Percentiles rank a stretch among this genome's conserved stretches.
These are phyloP conservation scores for Takifugu ocellatus DNA, from an alignment of 2,797 vertebrate genomes.

Conservation along the genomic window DNA sequence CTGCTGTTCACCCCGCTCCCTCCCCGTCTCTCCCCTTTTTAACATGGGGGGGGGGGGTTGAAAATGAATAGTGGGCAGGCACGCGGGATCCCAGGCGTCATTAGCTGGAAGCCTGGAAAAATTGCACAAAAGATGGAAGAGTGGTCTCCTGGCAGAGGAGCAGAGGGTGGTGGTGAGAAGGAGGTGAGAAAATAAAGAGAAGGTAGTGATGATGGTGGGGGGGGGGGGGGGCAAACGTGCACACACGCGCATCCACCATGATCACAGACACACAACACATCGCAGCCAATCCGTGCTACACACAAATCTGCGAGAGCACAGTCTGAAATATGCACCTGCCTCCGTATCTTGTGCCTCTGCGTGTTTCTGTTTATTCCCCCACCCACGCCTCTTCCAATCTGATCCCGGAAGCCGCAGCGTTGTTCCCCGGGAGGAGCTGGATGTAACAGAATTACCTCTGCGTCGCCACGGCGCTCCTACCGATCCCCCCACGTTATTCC, in stretches of 20 bases:
- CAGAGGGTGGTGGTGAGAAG: slow-evolving; percentile 20
- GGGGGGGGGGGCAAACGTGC: slow-evolving; percentile 14
- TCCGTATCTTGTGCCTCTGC: slow-evolving; percentile 44
- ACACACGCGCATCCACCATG: slow-evolving; percentile 23
- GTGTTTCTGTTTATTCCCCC: slow-evolving; percentile 45
- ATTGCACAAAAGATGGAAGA: slow-evolving; percentile 33
- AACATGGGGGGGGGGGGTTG: slow-evolving; percentile 36
- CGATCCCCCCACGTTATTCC: slow-evolving; percentile 49
- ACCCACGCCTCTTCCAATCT: slow-evolving; percentile 60
- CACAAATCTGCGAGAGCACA: slow-evolving; percentile 39
- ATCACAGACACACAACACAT: slow-evolving; percentile 43
- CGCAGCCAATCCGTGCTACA: slow-evolving; percentile 51
- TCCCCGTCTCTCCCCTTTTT: slow-evolving; percentile 55
- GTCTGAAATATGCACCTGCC: slow-evolving; percentile 51
- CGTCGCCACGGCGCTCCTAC: slow-evolving; percentile 17
- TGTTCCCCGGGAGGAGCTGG: slow-evolving; percentile 55
- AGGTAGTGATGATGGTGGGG: slow-evolving; percentile 27
- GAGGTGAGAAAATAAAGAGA: slow-evolving; percentile 24
- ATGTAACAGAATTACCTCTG: slow-evolving; percentile 74
- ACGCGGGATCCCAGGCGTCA: slow-evolving; percentile 51
- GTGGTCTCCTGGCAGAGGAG: slow-evolving; percentile 11
- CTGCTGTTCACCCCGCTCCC: slow-evolving; percentile 65
- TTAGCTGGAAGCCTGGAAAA: slow-evolving; percentile 58
- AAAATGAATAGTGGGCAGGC: slow-evolving; percentile 43
- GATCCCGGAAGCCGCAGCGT: slow-evolving; percentile 67